These are phyloP conservation scores for Diaphora mendica DNA, from an alignment of 2,888 invertebrate species.

Conservation along the genomic window DNA sequence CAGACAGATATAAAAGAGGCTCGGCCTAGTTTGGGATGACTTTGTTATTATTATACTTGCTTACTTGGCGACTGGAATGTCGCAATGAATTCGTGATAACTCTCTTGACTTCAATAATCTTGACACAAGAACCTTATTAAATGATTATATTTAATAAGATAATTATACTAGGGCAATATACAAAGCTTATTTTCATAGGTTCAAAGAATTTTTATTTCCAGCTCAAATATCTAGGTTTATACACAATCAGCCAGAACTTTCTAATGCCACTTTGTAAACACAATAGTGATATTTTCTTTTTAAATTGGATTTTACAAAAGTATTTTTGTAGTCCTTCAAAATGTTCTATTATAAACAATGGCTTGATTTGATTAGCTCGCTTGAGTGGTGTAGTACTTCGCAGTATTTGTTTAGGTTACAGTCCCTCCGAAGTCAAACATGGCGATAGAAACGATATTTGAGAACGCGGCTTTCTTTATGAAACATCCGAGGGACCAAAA, in stretches of 20 bases:
- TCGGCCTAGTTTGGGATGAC: too few species aligned
- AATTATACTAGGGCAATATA: too few species aligned
- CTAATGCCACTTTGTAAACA: not conserved
- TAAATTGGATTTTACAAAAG: conserved; percentile 13
- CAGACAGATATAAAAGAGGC: too few species aligned
- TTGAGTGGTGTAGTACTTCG: conserved; percentile 19
- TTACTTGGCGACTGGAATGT: too few species aligned
- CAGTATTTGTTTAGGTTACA: conserved; percentile 44
- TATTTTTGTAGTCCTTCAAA: conserved; percentile 20
- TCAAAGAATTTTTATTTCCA: not conserved
- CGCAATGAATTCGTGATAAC: too few species aligned
- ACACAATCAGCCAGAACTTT: not conserved
- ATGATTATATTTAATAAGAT: too few species aligned
- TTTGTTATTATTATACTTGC: too few species aligned
- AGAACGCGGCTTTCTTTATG: conserved; percentile 12
- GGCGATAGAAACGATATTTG: conserved; percentile 27
- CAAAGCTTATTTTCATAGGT: too few species aligned
- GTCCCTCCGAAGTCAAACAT: conserved; percentile 40
- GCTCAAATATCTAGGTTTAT: not conserved
- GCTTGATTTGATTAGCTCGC: conserved; percentile 47
- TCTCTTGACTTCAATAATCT: too few species aligned
- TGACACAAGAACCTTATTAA: too few species aligned
- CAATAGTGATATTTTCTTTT: conserved; percentile 6
- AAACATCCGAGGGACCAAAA: conserved; percentile 5
- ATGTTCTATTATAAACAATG: conserved; percentile 41